These are phyloP conservation scores for Aphodius granarius DNA, from an alignment of 2,888 invertebrate genomes.

Conservation along the genomic window DNA sequence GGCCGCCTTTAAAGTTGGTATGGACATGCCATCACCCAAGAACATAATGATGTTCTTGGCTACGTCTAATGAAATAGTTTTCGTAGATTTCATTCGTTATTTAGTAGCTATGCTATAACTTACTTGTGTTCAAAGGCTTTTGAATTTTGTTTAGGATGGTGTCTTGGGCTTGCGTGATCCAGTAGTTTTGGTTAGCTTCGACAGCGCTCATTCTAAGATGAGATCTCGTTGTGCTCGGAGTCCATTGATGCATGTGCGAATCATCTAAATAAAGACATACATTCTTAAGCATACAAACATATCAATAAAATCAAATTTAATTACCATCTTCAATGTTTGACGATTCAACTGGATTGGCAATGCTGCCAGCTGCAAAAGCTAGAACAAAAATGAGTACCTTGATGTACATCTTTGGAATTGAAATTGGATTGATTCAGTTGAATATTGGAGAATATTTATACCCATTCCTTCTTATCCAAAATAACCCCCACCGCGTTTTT, in stretches of 20 bases:
- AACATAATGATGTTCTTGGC: constrained; percentile 82
- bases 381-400: not conserved
- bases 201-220: not conserved
- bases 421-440: not conserved
- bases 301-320: not conserved
- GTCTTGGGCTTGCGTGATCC: constrained; percentile 1
- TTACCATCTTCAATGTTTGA: not conserved
- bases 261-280: not conserved
- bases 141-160: not conserved
- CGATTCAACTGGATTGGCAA: not conserved
- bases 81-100: not conserved
- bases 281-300: not conserved
- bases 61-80: constrained; percentile 36
- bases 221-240: not conserved
- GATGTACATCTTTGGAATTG: not conserved
- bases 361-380: not conserved
- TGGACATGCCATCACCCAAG: constrained; percentile 87
- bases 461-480: not conserved
- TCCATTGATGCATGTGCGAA: not conserved
- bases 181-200: not conserved
- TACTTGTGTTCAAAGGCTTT: not conserved
- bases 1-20: constrained; percentile 78
- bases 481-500: not conserved
- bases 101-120: not conserved
- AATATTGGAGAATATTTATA: not conserved